Evolutionary conservation across 2,888 invertebrate species (phyloP), one percentile per base, ranked within the genome.

Genomic region (Timandra comae): DNA sequence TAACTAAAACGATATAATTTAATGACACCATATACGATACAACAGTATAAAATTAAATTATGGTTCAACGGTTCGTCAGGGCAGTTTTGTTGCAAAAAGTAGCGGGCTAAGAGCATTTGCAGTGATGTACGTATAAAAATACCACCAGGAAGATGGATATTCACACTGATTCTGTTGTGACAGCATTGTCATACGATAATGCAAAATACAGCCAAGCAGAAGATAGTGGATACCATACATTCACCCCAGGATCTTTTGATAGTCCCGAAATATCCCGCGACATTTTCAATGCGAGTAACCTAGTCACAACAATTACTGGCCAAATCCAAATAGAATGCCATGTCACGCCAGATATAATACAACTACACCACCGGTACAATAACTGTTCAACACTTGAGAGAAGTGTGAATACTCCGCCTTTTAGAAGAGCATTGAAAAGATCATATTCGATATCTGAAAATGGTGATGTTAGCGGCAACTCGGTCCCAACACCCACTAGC

Each of bases 161-260:
- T 28, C 73, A 69, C 35, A 44, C 73, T 2, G 69, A 74, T 27
- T 56, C 72, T 35, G 49, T 63, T 6, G 69, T 75, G 22, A 74
- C 75, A 19, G 60, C 63, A 11, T 35, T 73, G 34, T 51, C 68
- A 9, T 71, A 58, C 35, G 63, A 67, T 16, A 69, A 54, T 41
- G 50, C 63, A 21, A 67, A 63, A 40, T 67, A 68, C 46, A 72
- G 65, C 47, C 72, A 63, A 41, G 52, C 65, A n/a, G 82, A 84
- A 53, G 85, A 85, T 43, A 85, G 85, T 54, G 85, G 85, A 24
- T 85, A 84, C 46, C 78, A 81, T 35, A 81, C 82, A 1, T 75
- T 66, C 41, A 80, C 82, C 20, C 79, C 79, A 23, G 65, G 77
- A 12, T 77, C 82, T 7, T 56, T 79, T 23, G 77, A 76, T 49